These are phyloP conservation scores for Zaprionus tsacasi DNA, from an alignment of 1,140 invertebrate genomes.

Conservation along the genomic window DNA sequence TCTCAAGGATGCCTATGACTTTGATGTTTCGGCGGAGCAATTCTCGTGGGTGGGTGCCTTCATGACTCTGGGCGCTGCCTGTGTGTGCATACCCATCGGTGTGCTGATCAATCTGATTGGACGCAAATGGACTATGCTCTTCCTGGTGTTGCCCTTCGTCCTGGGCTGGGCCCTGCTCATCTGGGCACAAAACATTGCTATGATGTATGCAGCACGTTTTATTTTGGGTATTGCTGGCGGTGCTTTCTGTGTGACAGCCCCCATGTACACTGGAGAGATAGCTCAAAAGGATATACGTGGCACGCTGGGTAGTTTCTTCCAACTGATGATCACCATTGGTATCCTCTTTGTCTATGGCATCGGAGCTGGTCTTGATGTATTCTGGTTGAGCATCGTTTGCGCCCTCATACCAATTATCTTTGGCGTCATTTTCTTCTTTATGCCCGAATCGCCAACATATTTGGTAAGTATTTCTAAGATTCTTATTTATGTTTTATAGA, in stretches of 20 bases:
- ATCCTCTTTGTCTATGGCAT: constrained; percentile 89
- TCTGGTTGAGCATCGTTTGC: constrained; percentile 88
- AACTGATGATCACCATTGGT: constrained; percentile 90
- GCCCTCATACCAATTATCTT: constrained; percentile 88
- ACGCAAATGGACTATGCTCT: constrained; percentile 89
- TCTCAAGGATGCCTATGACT: constrained; percentile 85
- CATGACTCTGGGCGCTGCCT: constrained; percentile 89
- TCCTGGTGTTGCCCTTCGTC: constrained; percentile 89
- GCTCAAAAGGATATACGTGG: constrained; percentile 91
- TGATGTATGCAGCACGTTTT: constrained; percentile 90
- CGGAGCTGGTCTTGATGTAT: constrained; percentile 87
- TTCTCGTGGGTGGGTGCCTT: constrained; percentile 90
- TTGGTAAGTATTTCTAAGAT: constrained; percentile 69
- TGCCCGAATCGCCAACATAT: constrained; percentile 91
- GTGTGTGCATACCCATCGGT: constrained; percentile 89
- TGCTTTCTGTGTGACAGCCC: constrained; percentile 90
- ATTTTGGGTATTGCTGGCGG: constrained; percentile 90
- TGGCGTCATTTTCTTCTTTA: constrained; percentile 88
- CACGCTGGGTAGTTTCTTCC: constrained; percentile 91
- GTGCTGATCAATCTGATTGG: constrained; percentile 90
- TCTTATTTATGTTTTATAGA: not conserved
- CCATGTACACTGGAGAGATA: constrained; percentile 93
- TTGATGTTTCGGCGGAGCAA: constrained; percentile 85
- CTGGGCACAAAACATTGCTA: constrained; percentile 87
- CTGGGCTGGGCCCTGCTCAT: constrained; percentile 92